Evolutionary conservation across 1,140 invertebrate species (phyloP), one percentile per base, ranked within the genome.

Genomic region (Ditylenchus dipsaci): DNA sequence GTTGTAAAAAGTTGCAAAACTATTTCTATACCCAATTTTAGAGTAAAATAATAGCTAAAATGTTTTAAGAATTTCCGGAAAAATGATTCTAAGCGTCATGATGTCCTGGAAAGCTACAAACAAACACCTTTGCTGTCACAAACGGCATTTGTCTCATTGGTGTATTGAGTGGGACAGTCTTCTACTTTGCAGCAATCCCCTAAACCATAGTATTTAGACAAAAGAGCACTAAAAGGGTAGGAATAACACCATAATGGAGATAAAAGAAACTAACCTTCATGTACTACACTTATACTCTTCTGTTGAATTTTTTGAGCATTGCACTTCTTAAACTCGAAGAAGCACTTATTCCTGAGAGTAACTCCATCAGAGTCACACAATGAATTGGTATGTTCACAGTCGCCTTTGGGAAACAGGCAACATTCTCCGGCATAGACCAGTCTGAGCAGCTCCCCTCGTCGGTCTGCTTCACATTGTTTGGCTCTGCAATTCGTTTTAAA

Each of bases 401-500:
- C 23, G 15, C 43, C 68, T n/a, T 15, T 21, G 13, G 33, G 65
- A 27, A 56, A n/a, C 3, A 21, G 15, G 59, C 68, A 69, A 71
- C 68, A 69, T 56, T 57, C 64, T 9, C 68, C 68, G 23, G 47
- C 27, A 38, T 69, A 59, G 19, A 26, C 17, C 26, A 68, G n/a
- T 3, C n/a, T 49, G 3, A 69, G 30, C 3, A 57, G 21, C n/a
- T 5, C 26, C 3, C 53, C 53, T 11, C 15, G 21, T 17, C 33
- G 33, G 29, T 69, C 65, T 11, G 65, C 23, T 69, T 69, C 64
- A 69, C 68, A 69, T 68, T 69, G 69, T 56, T 67, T 38, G 15
- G 45, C 53, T 43, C 68, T 69, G n/a, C 43, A 45, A 45, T 45
- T 45, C n/a, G 43, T 45, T 45, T 45, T 45, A 45, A 45, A 45